Evolutionary conservation across 2,888 invertebrate species (phyloP).

Genomic region (Sphaerophoria rueppellii): DNA sequence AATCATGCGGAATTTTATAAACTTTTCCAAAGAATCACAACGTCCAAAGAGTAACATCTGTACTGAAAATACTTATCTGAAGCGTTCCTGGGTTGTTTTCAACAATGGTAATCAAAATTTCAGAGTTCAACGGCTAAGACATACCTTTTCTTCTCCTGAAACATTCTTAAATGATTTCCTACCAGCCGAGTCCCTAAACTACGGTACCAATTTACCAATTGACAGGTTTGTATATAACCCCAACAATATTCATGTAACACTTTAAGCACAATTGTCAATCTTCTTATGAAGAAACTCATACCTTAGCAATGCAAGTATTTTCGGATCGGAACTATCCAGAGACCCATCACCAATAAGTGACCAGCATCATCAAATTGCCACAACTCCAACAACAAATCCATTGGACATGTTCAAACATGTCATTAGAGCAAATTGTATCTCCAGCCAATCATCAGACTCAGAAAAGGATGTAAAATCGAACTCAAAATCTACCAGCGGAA

Average conservation of each 20-base stretch:
- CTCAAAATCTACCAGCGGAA: slow-evolving; percentile 2
- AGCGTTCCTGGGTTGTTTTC: slow-evolving; percentile 80
- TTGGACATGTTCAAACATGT: slow-evolving; percentile 30
- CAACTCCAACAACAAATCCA: slow-evolving; percentile 30
- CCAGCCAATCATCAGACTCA: slow-evolving; percentile 20
- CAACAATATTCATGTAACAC: not conserved
- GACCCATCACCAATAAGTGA: slow-evolving; percentile 77
- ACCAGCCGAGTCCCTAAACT: slow-evolving; percentile 78
- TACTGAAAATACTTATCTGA: slow-evolving; percentile 80
- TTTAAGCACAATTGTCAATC: not conserved
- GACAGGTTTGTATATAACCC: slow-evolving; percentile 75
- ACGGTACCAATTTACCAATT: slow-evolving; percentile 80
- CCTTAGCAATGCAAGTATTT: slow-evolving; percentile 79
- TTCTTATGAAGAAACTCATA: slow-evolving; percentile 74
- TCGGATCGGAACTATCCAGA: slow-evolving; percentile 80
- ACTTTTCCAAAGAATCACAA: slow-evolving; percentile 66
- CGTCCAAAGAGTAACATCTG: slow-evolving; percentile 77
- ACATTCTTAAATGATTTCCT: slow-evolving; percentile 78
- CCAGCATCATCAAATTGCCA: slow-evolving; percentile 18
- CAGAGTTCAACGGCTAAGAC: slow-evolving; percentile 79
- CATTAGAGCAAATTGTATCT: not conserved
- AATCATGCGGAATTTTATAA: not conserved
- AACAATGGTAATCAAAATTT: slow-evolving; percentile 77
- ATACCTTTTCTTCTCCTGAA: slow-evolving; percentile 81
- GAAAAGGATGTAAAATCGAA: slow-evolving; percentile 33